These are phyloP conservation scores for Heliconius charithonia DNA, from an alignment of 2,888 invertebrate genomes.

Conservation along the genomic window DNA sequence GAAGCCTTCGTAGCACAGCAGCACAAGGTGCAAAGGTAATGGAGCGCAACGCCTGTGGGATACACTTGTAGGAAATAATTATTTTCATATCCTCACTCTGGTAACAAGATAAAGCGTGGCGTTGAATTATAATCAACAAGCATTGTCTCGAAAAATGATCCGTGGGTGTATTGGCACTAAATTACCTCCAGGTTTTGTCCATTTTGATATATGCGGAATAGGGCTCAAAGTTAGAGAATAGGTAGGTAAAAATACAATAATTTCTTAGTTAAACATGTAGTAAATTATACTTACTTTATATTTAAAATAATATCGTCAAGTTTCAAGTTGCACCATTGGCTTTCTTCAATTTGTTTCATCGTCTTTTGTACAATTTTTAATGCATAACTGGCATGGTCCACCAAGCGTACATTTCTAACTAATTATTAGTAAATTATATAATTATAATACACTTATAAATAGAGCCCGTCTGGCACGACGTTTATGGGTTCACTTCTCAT, in stretches of 20 bases:
- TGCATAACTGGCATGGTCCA: constrained; percentile 58
- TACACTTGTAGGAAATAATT: no score
- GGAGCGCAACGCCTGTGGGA: no score
- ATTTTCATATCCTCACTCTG: no score
- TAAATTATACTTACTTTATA: constrained; percentile 56
- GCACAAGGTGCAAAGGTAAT: no score
- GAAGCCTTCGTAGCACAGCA: no score
- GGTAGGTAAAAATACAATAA: neutral
- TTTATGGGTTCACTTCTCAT: neutral
- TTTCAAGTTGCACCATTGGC: constrained; percentile 65
- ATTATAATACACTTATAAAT: constrained; percentile 2
- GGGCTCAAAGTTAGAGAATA: neutral
- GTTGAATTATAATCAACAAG: no score
- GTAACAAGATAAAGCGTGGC: no score
- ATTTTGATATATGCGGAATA: neutral
- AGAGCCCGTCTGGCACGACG: neutral
- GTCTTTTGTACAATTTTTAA: constrained; percentile 59
- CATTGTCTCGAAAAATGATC: no score
- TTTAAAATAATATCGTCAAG: constrained; percentile 56
- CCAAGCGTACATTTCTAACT: constrained; percentile 61
- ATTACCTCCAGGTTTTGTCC: no score
- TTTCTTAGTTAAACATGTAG: neutral
- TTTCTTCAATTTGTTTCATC: constrained; percentile 56
- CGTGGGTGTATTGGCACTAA: no score
- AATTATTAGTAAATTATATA: constrained; percentile 44